A percentile compares a stretch with the other conserved stretches of the same genome.
Evolutionary conservation across 2,113 vertebrate genomes (phyloP).

Genomic region (Grantiella picta): DNA sequence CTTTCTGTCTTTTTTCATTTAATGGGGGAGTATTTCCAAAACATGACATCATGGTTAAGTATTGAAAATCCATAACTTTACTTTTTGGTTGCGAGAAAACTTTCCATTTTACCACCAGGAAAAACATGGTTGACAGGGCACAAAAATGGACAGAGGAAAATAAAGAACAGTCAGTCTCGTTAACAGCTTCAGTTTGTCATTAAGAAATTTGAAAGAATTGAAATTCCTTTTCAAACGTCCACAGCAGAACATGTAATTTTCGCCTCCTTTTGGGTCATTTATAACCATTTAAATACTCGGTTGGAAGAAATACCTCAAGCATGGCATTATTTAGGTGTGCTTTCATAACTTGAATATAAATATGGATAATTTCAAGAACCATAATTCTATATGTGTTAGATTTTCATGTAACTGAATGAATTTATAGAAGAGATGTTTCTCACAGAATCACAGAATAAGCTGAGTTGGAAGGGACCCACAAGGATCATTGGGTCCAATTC

Average conservation of each 20-base stretch:
- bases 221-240: background rate
- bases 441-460: background rate
- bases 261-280: background rate
- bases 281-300: background rate
- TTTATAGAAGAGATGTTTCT: background rate
- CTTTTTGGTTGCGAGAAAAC: background rate
- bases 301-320: background rate
- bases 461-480: background rate
- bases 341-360: background rate
- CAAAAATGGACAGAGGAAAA: background rate
- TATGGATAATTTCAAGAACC: background rate
- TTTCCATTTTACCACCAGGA: background rate
- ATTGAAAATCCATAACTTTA: background rate
- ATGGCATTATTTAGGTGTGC: background rate
- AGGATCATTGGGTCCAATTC: background rate
- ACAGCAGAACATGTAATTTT: background rate
- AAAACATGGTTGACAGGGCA: background rate
- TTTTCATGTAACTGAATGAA: background rate
- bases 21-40: background rate
- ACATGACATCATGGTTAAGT: background rate
- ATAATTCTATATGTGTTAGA: background rate
- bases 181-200: background rate
- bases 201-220: too few species aligned
- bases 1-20: background rate
- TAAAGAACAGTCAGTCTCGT: background rate